Evolutionary conservation across 2,888 invertebrate species (phyloP), one percentile per base, ranked within the genome.

Genomic region (Coleophora deauratella): DNA sequence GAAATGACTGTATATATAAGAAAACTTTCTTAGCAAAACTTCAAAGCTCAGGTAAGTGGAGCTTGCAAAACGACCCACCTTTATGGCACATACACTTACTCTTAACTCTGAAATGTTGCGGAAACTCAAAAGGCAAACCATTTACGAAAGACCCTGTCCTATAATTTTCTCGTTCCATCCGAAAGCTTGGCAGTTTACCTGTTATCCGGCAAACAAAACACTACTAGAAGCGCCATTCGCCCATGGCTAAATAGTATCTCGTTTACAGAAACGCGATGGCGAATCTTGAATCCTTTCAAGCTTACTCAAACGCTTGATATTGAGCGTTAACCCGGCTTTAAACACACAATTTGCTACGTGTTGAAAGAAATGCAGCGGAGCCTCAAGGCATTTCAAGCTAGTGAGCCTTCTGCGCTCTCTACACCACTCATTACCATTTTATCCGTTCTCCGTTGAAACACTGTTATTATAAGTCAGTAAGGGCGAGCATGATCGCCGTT

Each of bases 281-380:
- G 58, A 74, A 73, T 74, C 74, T 72, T 62, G 66, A 72, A 67
- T 66, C 72, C 73, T 76, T 74, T 72, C 62, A 69, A 59, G 55
- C 60, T 51, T 60, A 67, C 59, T 59, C 59, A 58, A 65, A 66
- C 61, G 63, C 64, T 72, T 78, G 76, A 80, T 74, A 64, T 69
- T 53, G 57, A 62, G 61, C 65, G 66, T 72, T 71, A 73, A 64
- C 62, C 53, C 61, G 57, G 64, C 64, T 66, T 76, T 82, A 82
- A 80, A 81, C 74, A 81, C 70, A 84, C 78, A 81, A 75, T 72
- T 62, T 61, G 57, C 66, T 71, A 79, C 70, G 81, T 78, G 85
- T 80, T 79, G 84, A 85, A 82, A 84, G 84, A 80, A 80, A 72
- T 66, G 57, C 64, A 63, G 54, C 57, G 62, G 54, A 44, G 70